These are phyloP conservation scores for Telmatherina bonti DNA, from an alignment of 2,797 vertebrate genomes.

Conservation along the genomic window DNA sequence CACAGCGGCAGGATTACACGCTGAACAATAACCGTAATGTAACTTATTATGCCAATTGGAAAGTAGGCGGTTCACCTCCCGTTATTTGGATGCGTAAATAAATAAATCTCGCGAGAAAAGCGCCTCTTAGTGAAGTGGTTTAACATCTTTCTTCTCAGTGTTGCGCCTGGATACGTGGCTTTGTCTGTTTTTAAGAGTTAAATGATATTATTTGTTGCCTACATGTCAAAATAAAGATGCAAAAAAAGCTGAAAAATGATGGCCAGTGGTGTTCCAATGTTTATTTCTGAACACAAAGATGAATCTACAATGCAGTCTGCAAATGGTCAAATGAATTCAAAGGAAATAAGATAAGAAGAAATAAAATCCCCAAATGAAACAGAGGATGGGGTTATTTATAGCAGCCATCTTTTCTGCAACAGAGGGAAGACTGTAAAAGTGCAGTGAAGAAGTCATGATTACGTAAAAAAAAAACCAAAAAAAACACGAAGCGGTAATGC, in stretches of 20 bases:
- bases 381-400: neutral
- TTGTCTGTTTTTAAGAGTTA: neutral
- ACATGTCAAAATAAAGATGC: neutral
- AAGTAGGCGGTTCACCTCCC: neutral
- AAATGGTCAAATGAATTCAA: neutral
- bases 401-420: neutral
- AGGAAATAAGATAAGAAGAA: neutral
- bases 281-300: slow-evolving; percentile 29
- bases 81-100: neutral
- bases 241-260: neutral
- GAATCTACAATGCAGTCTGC: neutral
- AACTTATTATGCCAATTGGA: slow-evolving; percentile 29
- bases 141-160: neutral
- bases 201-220: neutral
- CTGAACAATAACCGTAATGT: neutral
- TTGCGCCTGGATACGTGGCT: neutral
- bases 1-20: neutral
- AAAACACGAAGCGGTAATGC: no score
- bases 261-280: neutral
- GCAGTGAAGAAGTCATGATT: no score
- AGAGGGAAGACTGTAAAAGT: neutral
- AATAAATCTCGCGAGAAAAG: slow-evolving; percentile 47
- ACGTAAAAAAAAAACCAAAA: no score
- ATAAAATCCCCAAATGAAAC: neutral
- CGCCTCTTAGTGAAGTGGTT: neutral